A percentile compares a stretch with the other conserved stretches of the same genome.
Evolutionary conservation across 1,140 invertebrate species (phyloP).

Genomic region (Ceratina calcarata): DNA sequence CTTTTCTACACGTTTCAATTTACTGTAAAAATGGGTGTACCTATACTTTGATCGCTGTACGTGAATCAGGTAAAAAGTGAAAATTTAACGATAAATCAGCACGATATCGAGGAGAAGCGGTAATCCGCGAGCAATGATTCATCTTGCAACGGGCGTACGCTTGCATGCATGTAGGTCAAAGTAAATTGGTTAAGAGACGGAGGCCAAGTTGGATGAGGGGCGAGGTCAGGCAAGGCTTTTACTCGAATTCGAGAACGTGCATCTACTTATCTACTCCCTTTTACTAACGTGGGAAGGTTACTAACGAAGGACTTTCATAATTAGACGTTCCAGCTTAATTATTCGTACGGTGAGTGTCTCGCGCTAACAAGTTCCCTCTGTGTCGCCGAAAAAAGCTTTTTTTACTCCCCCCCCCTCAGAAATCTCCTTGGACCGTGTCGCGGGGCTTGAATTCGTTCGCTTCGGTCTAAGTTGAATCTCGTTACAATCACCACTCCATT

Average conservation of each 20-base stretch:
- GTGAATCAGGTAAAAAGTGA: too few species aligned
- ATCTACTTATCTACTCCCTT: slow-evolving; percentile 48
- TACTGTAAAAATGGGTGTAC: too few species aligned
- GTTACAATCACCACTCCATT: slow-evolving; percentile 47
- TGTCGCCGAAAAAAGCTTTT: slow-evolving; percentile 2
- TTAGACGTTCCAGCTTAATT: slow-evolving; percentile 67
- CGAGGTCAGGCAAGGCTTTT: slow-evolving; percentile 14
- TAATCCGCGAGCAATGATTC: not conserved
- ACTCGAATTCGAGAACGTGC: slow-evolving; percentile 34
- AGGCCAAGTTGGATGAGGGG: not conserved
- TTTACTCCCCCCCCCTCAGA: not conserved
- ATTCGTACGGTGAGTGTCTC: slow-evolving; percentile 47
- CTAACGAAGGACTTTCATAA: slow-evolving; percentile 64
- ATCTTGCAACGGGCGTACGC: not conserved
- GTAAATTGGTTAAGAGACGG: not conserved
- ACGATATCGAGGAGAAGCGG: too few species aligned
- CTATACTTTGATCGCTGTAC: not conserved
- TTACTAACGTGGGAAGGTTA: slow-evolving; percentile 27
- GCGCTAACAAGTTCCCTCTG: slow-evolving; percentile 57
- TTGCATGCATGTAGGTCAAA: not conserved
- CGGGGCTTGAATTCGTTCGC: slow-evolving; percentile 46
- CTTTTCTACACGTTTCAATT: too few species aligned
- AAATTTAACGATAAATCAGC: not conserved
- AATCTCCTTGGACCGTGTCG: slow-evolving; percentile 48
- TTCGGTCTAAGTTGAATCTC: slow-evolving; percentile 56